These are phyloP conservation scores for Episyrphus balteatus DNA, from an alignment of 1,140 invertebrate species.

Conservation along the genomic window DNA sequence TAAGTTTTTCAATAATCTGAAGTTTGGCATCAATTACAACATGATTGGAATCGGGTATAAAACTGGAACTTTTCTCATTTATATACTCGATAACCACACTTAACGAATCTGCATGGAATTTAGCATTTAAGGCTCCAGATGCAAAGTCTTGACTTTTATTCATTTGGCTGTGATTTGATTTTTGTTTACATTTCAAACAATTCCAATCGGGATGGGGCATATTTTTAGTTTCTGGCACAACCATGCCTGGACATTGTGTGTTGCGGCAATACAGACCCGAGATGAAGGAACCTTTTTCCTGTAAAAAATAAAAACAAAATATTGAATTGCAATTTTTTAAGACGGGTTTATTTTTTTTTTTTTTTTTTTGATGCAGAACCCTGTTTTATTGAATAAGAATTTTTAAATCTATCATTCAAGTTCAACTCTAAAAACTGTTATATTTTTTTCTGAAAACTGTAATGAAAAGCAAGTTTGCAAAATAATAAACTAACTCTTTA, in stretches of 20 bases:
- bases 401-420: not conserved
- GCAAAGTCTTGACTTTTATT: conserved; percentile 31
- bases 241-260: conserved; percentile 26
- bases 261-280: conserved; percentile 31
- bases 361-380: not conserved
- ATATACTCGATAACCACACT: conserved; percentile 24
- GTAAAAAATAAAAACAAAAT: conserved; percentile 1
- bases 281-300: conserved; percentile 30
- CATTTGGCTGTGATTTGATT: conserved; percentile 31
- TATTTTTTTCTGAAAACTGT: no score
- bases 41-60: conserved; percentile 28
- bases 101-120: conserved; percentile 29
- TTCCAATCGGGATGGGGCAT: conserved; percentile 34
- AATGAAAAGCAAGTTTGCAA: no score
- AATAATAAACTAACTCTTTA: no score
- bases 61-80: conserved; percentile 28
- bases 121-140: conserved; percentile 28
- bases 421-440: no score
- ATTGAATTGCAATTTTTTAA: not conserved
- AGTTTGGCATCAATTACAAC: conserved; percentile 31
- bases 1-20: conserved; percentile 19
- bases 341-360: no score
- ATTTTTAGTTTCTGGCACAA: conserved; percentile 27
- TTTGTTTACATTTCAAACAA: conserved; percentile 30
- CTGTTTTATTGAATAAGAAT: not conserved